These are phyloP conservation scores for Cephus runcator DNA, from an alignment of 2,888 invertebrate genomes.

Conservation along the genomic window DNA sequence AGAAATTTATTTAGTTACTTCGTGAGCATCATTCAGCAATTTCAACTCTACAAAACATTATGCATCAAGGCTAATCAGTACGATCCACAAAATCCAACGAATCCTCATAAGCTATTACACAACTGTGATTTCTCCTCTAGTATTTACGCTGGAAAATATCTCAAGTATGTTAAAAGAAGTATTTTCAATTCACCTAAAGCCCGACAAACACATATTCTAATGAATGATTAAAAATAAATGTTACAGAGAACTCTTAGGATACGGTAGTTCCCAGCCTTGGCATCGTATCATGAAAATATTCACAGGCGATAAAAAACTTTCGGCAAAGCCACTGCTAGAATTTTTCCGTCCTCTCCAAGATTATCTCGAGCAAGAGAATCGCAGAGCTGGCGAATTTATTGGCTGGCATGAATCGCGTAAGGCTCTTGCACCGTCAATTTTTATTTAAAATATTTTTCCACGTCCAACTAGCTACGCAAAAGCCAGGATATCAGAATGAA, in stretches of 20 bases:
- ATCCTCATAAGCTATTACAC: not conserved
- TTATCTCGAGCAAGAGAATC: slow-evolving; percentile 1
- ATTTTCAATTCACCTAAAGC: not conserved
- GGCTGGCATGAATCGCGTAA: not conserved
- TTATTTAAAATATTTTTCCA: not conserved
- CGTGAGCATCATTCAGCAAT: not conserved
- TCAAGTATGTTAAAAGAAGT: not conserved
- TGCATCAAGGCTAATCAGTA: not conserved
- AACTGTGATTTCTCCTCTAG: not conserved
- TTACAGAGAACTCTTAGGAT: not conserved
- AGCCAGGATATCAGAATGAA: not conserved
- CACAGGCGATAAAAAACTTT: not conserved
- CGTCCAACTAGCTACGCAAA: not conserved
- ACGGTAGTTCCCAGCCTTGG: slow-evolving; percentile 10
- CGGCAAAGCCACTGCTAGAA: not conserved
- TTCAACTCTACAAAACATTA: not conserved
- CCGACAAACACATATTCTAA: not conserved
- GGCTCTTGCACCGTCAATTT: not conserved
- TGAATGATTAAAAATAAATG: not conserved
- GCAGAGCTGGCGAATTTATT: not conserved
- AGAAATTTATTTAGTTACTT: not conserved
- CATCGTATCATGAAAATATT: slow-evolving; percentile 7
- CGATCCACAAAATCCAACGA: not conserved
- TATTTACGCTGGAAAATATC: not conserved
- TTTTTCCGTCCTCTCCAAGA: slow-evolving; percentile 6